Base-by-base conservation (phyloP, 2,888 invertebrate species). In the Cataglyphis cursor region DNA sequence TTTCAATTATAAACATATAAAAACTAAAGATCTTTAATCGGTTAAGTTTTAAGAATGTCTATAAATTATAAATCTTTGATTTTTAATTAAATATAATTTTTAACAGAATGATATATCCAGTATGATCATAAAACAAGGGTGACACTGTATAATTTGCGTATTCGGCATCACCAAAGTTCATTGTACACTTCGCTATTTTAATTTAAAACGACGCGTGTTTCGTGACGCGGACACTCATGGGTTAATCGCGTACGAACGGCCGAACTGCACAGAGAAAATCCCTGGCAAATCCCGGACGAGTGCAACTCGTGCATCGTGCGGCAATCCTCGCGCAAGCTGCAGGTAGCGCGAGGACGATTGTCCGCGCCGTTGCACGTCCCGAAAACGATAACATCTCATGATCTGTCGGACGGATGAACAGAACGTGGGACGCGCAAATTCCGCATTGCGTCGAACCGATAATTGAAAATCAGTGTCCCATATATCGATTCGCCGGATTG, bases 361-460 rank as follows among this genome's bases (percentile, higher is more conserved):
- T 82, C 62, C 86, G 87, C 74, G 82, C 64, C 75, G 84, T 74
- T 74, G 88, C 86, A 81, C 83, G 82, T 84, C 70, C 82, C 84
- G 84, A 87, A 88, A 91, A 91, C 90, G 91, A 90, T 88, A 91
- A 90, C 91, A 91, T 92, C 91, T 92, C 91, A 90, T 90, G 91
- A 92, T 90, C 89, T 88, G 89, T 88, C 88, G 88, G 89, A 84
- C 87, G 90, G 90, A 86, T 89, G 89, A 90, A 85, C 91, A 87
- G 83, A 82, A 81, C 59, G 61, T 38, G 78, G 41, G 83, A 59
- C 80, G 75, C 72, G 85, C 89, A 82, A 80, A 86, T 88, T 86
- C 81, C 85, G 82, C 83, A 81, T 85, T 81, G 83, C 83, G 82
- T 85, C 82, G 82, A 78, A 78, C 90, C 91, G 91, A 91, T 91